Base-by-base conservation (phyloP, 2,113 vertebrate genomes). In the Dromaius novaehollandiae region DNA sequence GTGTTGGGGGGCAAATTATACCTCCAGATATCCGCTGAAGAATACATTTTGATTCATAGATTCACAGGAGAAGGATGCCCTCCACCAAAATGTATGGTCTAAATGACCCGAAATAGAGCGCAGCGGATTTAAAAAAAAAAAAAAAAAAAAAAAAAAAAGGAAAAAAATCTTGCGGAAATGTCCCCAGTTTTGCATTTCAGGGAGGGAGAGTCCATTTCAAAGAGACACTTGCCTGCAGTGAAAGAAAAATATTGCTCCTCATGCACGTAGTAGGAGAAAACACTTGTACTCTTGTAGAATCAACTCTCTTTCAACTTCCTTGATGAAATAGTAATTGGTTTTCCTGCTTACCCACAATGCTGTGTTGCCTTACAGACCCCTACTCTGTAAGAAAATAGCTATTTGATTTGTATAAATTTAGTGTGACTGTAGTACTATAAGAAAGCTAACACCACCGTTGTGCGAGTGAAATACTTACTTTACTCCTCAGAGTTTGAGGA, bases 401-500 rank as follows among this genome's bases (percentile, higher is more conserved):
- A 60, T 83, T 40, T 28, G 71, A 91, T 86, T 76, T 74, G 56
- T 61, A 87, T 77, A 66, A 46, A 85, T 66, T 40, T 87, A 76
- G 73, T 69, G 56, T 46, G 90, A 50, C 48, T 85, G 7, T 76
- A 91, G 34, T 7, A 61, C 66, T 38, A 1, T 11, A 65, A 79
- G 63, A 87, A 89, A 76, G 36, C 89, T 88, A 88, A 64, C 79
- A 44, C 82, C 34, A 78, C 63, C 71, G 48, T 60, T 60, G 61
- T 89, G 87, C 55, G 79, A 92, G 76, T 68, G 46, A 97, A 95
- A 91, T 97, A 88, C 88, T 88, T 90, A 74, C 26, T 30, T 94
- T 91, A 86, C 83, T 97, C 65, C 87, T 95, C 96, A 92, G 94
- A 93, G 92, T 95, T 78, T 89, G 93, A 96, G 56, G 19, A 63